Base-by-base conservation (phyloP, 2,797 vertebrate genomes). In the Trichosurus vulpecula region DNA sequence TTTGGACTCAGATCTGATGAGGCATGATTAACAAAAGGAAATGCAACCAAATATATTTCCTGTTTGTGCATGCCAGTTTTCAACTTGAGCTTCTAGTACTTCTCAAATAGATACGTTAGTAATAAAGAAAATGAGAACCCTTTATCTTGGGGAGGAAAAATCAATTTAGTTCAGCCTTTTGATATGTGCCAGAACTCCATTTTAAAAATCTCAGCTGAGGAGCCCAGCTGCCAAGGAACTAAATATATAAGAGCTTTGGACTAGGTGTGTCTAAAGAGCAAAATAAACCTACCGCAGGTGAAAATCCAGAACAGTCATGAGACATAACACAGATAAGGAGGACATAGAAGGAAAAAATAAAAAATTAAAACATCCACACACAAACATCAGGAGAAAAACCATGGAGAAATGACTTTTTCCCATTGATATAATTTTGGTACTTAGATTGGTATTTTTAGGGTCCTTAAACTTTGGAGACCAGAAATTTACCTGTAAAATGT, bases 251-350 rank as follows among this genome's bases (percentile, higher is more conserved):
- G 99, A 99, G 99, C 99, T 98, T 99, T 99, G 99, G 98, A 99
- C 99, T 99, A 99, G 98, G 98, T 99, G 99, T 97, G 98, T 99
- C 99, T 99, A 99, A 98, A 99, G 98, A 99, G 99, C 99, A 99
- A 99, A 99, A 98, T 98, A 99, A 99, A 99, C 99, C 99, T 99
- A 99, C 99, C 99, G 99, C 99, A 99, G 99, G 99, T 99, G 99
- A 99, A 99, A 99, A 99, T 99, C 99, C 99, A 99, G 99, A 99
- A 99, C 99, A 99, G 99, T 99, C 99, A 99, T 99, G 99, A 99
- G 99, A 99, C 99, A 99, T 98, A 99, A 99, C 99, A 99, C 98
- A 99, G 99, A 99, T 99, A 99, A 99, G 99, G 99, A 99, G 99
- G 99, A 99, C 99, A 99, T 99, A 99, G 99, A 99, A 99, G 99